Evolutionary conservation across 2,888 invertebrate genomes (phyloP).

Genomic region (Erebia epiphron): DNA sequence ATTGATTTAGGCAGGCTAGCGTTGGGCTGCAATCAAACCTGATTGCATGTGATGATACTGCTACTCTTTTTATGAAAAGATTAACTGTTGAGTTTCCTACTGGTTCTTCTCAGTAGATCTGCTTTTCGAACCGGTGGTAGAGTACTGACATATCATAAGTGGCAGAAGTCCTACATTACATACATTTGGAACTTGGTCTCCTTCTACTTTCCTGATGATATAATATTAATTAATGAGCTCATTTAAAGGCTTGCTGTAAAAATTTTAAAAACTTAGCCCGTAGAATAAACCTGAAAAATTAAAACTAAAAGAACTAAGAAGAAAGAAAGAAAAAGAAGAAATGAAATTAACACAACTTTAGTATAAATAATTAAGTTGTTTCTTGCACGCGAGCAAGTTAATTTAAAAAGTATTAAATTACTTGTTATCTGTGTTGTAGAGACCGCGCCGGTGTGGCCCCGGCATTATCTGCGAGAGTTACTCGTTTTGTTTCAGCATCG

Average conservation of each 20-base stretch:
- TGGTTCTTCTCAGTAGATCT: no score
- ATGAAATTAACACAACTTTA: constrained; percentile 6
- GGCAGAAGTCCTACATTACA: no score
- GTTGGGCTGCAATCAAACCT: no score
- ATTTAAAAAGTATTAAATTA: constrained; percentile 12
- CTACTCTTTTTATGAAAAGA: no score
- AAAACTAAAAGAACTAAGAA: neutral
- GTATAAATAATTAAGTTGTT: neutral
- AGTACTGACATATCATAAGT: no score
- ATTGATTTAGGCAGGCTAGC: no score
- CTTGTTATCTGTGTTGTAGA: neutral
- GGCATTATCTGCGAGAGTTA: neutral
- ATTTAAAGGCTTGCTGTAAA: neutral
- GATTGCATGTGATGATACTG: no score
- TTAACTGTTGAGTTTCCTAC: no score
- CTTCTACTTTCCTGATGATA: no score
- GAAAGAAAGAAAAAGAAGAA: neutral
- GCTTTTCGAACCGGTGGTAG: no score
- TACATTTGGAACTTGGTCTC: no score
- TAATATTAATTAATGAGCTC: no score
- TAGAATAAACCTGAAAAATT: neutral
- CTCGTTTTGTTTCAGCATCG: neutral
- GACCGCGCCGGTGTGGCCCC: neutral
- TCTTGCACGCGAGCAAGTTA: neutral
- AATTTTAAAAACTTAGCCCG: neutral